Base-by-base conservation (phyloP, 2,888 invertebrate species). In the Monoplex corrugatus region DNA sequence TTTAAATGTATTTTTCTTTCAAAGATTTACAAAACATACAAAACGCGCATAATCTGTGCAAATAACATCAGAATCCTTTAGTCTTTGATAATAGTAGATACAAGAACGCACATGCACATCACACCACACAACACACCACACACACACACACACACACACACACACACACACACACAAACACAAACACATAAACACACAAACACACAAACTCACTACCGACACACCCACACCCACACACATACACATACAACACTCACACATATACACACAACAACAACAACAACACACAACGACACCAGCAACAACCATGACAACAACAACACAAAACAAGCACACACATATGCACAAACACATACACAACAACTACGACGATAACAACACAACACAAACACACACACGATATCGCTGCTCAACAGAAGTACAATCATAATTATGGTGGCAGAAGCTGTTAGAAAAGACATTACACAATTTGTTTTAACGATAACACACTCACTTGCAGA, bases 401-500 rank as follows among this genome's bases (percentile, higher is more conserved):
- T n/a, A n/a, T n/a, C n/a, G n/a, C n/a, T n/a, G n/a, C n/a, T n/a
- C n/a, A n/a, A n/a, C n/a, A n/a, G n/a, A n/a, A n/a, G n/a, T n/a
- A n/a, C n/a, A n/a, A n/a, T n/a, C n/a, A n/a, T n/a, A n/a, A n/a
- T n/a, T n/a, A n/a, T n/a, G n/a, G n/a, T n/a, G n/a, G n/a, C n/a
- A n/a, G n/a, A n/a, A n/a, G n/a, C n/a, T n/a, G n/a, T n/a, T n/a
- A n/a, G n/a, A n/a, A n/a, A 57, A 57, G 13, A 23, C 57, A 57
- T 13, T 23, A 0, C 13, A 57, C 0, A 57, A 57, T 13, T 50
- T 13, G n/a, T n/a, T n/a, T 13, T 57, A 57, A 13, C 23, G 1
- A 19, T 13, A 57, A 23, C 19, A 2, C 38, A 88, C 88, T 19
- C 57, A 93, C 93, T 93, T 93, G 93, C 10, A 93, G 83, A 90